Conservation (phyloP, 1,140 invertebrate species). For the Solenopsis invicta region DNA sequence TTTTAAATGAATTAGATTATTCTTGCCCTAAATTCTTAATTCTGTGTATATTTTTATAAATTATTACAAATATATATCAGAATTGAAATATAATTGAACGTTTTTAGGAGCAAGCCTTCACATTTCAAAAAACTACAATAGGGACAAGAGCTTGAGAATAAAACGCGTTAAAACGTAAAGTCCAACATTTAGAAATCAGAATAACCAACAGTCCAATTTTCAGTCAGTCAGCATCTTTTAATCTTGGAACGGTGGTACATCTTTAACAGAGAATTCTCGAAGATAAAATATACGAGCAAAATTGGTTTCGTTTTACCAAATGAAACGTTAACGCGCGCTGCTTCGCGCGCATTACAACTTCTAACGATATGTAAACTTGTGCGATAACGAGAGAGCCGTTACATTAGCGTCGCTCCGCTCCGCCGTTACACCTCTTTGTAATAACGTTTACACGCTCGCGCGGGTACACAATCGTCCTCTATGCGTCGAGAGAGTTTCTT, state of each 20-base stretch:
- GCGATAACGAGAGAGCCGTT: slow-evolving; percentile 44
- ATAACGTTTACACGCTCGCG: slow-evolving; percentile 48
- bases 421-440: slow-evolving; percentile 44
- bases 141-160: background rate
- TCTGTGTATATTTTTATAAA: background rate
- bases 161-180: background rate
- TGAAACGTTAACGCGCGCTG: background rate
- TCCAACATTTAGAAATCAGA: background rate
- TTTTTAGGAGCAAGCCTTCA: background rate
- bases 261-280: background rate
- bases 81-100: background rate
- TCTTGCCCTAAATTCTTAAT: background rate
- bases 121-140: background rate
- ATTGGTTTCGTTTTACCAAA: background rate
- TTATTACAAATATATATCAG: background rate
- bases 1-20: background rate
- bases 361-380: slow-evolving; percentile 51
- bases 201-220: background rate
- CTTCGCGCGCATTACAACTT: slow-evolving; percentile 1
- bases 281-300: background rate
- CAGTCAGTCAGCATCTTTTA: background rate
- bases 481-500: slow-evolving; percentile 34
- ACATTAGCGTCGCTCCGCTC: background rate
- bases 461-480: slow-evolving; percentile 34
- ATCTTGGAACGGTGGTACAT: no score